Conservation (phyloP, 2,113 vertebrate genomes). For the Desmodus rotundus region DNA sequence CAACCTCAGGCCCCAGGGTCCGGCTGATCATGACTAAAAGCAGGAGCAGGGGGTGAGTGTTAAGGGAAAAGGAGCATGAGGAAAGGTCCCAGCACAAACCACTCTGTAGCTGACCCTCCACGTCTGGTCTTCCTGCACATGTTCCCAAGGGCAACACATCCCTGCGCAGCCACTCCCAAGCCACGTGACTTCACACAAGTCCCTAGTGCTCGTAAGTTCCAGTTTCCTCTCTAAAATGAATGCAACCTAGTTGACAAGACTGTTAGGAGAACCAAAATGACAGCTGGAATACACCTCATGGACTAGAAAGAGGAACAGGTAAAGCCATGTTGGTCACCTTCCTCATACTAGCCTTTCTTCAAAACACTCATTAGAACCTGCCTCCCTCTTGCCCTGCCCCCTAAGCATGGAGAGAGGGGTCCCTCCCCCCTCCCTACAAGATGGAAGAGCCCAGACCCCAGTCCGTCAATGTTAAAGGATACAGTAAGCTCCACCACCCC, state of each 20-base stretch:
- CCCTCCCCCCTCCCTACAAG: background rate
- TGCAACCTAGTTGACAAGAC: background rate
- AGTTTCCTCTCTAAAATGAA: background rate
- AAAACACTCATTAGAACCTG: background rate
- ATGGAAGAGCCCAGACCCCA: background rate
- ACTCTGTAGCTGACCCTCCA: background rate
- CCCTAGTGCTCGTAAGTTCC: background rate
- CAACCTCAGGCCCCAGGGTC: conserved; percentile 92
- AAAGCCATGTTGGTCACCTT: background rate
- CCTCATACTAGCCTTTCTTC: background rate
- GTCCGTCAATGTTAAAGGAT: conserved; percentile 78
- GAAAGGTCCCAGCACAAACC: background rate
- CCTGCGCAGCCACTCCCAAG: background rate
- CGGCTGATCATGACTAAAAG: conserved; percentile 92
- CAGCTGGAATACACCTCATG: background rate
- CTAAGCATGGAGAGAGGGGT: background rate
- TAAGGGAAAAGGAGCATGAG: conserved; percentile 53
- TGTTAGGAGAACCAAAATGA: background rate
- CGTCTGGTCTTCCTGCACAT: background rate
- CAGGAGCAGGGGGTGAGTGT: conserved; percentile 38
- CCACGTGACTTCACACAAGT: background rate
- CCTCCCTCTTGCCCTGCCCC: background rate
- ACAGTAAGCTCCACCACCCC: conserved; percentile 93
- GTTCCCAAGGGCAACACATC: rapidly evolving
- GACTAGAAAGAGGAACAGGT: background rate